phyloP scores from a whole-genome alignment of 2,888 invertebrate species.

The Anodontia alba region DNA sequence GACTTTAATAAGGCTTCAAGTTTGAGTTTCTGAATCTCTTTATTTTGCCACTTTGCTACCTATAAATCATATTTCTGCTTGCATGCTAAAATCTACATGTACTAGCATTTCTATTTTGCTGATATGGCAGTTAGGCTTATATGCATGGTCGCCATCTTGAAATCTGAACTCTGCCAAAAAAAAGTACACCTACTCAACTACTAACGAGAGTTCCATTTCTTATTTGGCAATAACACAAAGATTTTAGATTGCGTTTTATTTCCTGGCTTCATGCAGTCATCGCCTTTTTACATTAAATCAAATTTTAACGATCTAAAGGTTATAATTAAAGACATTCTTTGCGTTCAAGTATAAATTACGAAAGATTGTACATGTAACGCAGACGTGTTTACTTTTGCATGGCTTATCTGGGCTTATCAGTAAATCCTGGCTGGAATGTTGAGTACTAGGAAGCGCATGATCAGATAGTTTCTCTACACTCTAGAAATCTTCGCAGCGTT shows the following conservation, averaged over 20 bases:
- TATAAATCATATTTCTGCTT: background rate
- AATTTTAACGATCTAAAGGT: no score
- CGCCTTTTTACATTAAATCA: no score
- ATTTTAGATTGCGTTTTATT: no score
- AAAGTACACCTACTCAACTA: conserved; percentile 15
- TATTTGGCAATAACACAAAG: conserved; percentile 38
- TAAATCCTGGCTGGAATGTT: background rate
- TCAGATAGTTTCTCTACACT: no score
- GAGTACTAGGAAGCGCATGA: conserved; percentile 1
- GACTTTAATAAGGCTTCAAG: background rate
- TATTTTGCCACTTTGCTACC: background rate
- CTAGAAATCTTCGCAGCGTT: no score
- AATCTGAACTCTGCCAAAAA: conserved; percentile 46
- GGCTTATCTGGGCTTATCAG: background rate
- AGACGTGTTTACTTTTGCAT: background rate
- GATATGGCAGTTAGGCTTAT: conserved; percentile 14
- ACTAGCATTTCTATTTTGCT: background rate
- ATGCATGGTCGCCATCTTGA: conserved; percentile 66
- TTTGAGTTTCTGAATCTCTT: no score
- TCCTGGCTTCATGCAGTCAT: no score
- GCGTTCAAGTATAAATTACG: no score
- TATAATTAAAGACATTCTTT: no score
- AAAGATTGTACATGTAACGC: no score
- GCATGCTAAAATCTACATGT: background rate
- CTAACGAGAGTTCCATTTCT: conserved; percentile 22